Conservation (phyloP, 2,113 vertebrate species). For the Plestiodon gilberti region DNA sequence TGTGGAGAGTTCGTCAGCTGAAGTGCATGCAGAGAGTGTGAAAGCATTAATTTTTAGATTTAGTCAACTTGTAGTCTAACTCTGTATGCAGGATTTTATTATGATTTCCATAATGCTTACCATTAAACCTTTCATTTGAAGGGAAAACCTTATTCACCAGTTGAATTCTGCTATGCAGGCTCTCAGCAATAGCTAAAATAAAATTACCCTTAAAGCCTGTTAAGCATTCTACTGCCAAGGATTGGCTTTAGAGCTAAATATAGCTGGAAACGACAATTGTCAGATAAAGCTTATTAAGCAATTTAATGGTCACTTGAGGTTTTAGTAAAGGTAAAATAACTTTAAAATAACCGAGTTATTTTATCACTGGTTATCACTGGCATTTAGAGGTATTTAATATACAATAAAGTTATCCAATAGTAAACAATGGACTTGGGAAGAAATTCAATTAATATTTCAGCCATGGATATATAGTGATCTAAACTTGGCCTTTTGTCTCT, state of each 20-base stretch:
- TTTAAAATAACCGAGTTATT: slow-evolving; percentile 53
- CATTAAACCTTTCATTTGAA: slow-evolving; percentile 15
- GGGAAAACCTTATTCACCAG: slow-evolving; percentile 47
- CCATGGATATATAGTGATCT: no score
- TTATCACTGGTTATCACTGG: slow-evolving; percentile 22
- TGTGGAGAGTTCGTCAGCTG: no score
- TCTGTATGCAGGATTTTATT: background rate
- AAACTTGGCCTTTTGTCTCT: no score
- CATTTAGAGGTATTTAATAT: background rate
- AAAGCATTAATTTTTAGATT: background rate
- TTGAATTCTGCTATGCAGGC: slow-evolving; percentile 35
- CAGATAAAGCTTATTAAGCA: slow-evolving; percentile 64
- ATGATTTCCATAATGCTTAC: slow-evolving; percentile 36
- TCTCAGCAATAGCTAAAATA: slow-evolving; percentile 40
- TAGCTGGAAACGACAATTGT: slow-evolving; percentile 54
- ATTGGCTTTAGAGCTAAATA: slow-evolving; percentile 68
- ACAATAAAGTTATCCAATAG: background rate
- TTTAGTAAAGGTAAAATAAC: slow-evolving; percentile 59
- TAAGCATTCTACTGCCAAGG: slow-evolving; percentile 52
- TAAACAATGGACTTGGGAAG: background rate
- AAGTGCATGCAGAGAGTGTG: background rate
- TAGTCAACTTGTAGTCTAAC: background rate
- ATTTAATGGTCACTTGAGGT: slow-evolving; percentile 57
- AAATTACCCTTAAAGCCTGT: slow-evolving; percentile 54
- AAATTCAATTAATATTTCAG: no score